Evolutionary conservation across 1,140 invertebrate genomes (phyloP), one percentile per base, ranked within the genome.

Genomic region (Holotrichia oblita): DNA sequence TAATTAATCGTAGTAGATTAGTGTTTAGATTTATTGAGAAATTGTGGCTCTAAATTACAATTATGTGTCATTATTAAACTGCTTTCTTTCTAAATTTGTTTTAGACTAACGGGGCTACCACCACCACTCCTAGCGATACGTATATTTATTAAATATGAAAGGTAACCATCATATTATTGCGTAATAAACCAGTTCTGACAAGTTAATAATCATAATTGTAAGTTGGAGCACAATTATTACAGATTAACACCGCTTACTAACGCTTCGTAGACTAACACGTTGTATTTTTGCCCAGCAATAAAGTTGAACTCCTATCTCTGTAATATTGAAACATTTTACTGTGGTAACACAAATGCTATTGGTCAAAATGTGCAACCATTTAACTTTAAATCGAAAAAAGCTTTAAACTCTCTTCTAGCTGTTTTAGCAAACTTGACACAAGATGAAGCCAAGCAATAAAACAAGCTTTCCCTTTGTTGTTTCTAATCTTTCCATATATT

Each of bases 121-220:
- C 87, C 84, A 86, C 85, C 85, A 86, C 87, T 69, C 61, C 61
- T 87, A 92, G 91, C 89, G 90, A 92, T 90, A 92, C 91, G 80
- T 92, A 92, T 89, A 92, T 92, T 88, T 92, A 87, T 87, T 92
- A 85, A 85, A 20, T 41, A 74, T 8, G 8, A 76, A 79, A 79
- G 78, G 78, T 79, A 79, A 78, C 40, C 44, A 17, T 14, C 8
- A 24, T n/a, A 3, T 12, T 14, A 20, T 41, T 75, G 1, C 8
- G 61, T 17, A 17, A 17, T 17, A n/a, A 55, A 55, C 48, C 6
- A n/a, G 27, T 34, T 34, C 27, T 34, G 27, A 34, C 27, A 41
- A 61, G 73, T 79, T n/a, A 42, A 40, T n/a, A 3, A 10, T 44
- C 40, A 77, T 81, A 81, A 79, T 82, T 81, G 81, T 83, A 82